Base-by-base conservation (phyloP, 92 coral and sea anemone genomes). In the Meandrina meandrites region DNA sequence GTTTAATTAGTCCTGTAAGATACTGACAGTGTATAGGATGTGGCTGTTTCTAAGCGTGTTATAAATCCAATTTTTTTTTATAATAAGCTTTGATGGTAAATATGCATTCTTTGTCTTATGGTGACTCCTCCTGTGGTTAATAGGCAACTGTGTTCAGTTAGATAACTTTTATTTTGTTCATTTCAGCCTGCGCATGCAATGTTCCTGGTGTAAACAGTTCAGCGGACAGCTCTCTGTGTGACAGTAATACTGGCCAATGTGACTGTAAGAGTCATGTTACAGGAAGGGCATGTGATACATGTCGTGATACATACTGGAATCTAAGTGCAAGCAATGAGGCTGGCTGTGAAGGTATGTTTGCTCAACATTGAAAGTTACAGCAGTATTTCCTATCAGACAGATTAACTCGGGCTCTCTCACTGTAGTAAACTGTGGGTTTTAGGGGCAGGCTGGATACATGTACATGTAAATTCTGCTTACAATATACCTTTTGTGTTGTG, bases 101-200 rank as follows among this genome's bases (percentile, higher is more conserved):
- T n/a, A n/a, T n/a, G n/a, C n/a, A n/a, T n/a, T n/a, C n/a, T n/a
- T n/a, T n/a, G n/a, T 40, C 45, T 16, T 0, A 18, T 60, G 68
- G 68, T 60, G 11, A 60, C 11, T 60, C 30, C 13, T 60, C 24
- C 24, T 60, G 22, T 24, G 68, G 13, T n/a, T n/a, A n/a, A n/a
- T n/a, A n/a, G n/a, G n/a, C n/a, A n/a, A 8, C 68, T 22, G 11
- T 24, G 30, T 2, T 60, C 30, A 60, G 28, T 18, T 24, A 60
- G 30, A 24, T 60, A 24, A 60, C 24, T 22, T 60, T 24, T 50
- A 18, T 14, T 27, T n/a, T 62, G 35, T 42, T 54, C 64, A 2
- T 76, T 80, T n/a, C 69, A 97, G 99, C 96, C 9, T 97, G 99
- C 88, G 92, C 91, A 12, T 97, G 99, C 69, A 83, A 95, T 74